Percentiles rank a stretch among this genome's conserved stretches.
Evolutionary conservation across 1,140 invertebrate genomes (phyloP).

Genomic region (Pseudomyrmex dendroicus): DNA sequence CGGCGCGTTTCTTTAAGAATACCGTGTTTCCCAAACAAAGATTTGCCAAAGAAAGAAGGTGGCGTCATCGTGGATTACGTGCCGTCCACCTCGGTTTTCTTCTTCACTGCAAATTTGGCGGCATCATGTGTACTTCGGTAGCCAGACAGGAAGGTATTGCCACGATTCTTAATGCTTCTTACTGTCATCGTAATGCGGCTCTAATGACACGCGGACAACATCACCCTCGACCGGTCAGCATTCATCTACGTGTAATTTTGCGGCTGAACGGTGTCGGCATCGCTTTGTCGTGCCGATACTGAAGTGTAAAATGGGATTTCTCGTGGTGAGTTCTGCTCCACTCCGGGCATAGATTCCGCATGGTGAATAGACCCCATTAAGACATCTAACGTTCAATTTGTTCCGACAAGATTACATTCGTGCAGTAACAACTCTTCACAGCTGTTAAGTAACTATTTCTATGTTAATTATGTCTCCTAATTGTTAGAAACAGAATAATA

Average conservation of each 20-base stretch:
- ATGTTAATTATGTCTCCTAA: too few relatives aligned
- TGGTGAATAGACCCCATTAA: background rate
- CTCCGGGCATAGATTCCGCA: background rate
- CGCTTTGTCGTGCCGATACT: constrained; percentile 70
- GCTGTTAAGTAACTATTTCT: background rate
- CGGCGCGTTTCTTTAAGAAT: constrained; percentile 63
- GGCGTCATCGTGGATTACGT: constrained; percentile 28
- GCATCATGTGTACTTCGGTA: constrained; percentile 71
- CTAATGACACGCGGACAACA: constrained; percentile 69
- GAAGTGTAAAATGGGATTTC: constrained; percentile 77
- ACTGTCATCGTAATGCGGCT: constrained; percentile 74
- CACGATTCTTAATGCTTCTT: constrained; percentile 77
- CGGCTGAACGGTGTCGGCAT: constrained; percentile 34
- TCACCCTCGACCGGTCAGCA: constrained; percentile 30
- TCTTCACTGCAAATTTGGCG: background rate
- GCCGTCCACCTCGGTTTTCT: constrained; percentile 20
- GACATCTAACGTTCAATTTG: background rate
- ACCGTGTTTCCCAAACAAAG: constrained; percentile 77
- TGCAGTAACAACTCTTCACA: background rate
- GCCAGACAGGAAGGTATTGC: constrained; percentile 74
- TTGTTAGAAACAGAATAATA: background rate
- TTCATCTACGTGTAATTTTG: constrained; percentile 72
- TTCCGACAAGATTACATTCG: background rate
- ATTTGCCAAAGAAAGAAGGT: constrained; percentile 59
- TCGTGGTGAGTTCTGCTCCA: constrained; percentile 10